These are phyloP conservation scores for Lepidurus couesii DNA, from an alignment of 1,140 invertebrate genomes.

Conservation along the genomic window DNA sequence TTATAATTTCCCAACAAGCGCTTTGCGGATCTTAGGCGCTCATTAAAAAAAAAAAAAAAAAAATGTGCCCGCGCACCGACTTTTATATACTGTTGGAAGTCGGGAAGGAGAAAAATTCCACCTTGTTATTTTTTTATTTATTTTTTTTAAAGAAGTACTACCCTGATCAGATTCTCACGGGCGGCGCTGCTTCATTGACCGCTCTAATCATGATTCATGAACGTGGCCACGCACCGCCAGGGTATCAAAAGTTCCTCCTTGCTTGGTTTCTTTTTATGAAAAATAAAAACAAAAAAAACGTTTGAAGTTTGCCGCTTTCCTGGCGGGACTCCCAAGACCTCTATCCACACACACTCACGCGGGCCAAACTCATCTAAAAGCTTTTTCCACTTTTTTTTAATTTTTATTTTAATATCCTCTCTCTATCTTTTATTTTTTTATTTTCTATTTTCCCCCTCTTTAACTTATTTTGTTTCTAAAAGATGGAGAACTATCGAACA, in stretches of 20 bases:
- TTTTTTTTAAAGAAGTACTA: neutral
- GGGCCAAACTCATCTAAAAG: neutral
- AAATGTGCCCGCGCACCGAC: neutral
- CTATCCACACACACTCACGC: neutral
- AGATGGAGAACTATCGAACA: neutral
- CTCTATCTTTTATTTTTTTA: neutral
- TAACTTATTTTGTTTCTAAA: neutral
- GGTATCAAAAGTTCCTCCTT: neutral
- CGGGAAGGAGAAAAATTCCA: neutral
- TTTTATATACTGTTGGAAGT: neutral
- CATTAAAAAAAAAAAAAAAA: neutral
- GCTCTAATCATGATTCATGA: slow-evolving; percentile 19
- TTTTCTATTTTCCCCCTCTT: neutral
- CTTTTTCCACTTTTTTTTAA: neutral
- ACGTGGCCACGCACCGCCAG: slow-evolving; percentile 16
- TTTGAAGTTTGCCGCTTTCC: slow-evolving; percentile 14
- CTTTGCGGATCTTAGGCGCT: neutral
- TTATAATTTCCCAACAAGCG: neutral
- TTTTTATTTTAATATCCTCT: neutral
- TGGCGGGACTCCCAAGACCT: slow-evolving; percentile 7
- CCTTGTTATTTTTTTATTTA: neutral
- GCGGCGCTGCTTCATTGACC: slow-evolving; percentile 20
- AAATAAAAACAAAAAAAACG: neutral
- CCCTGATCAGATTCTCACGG: slow-evolving; percentile 20
- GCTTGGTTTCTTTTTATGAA: neutral